Evolutionary conservation across 2,113 vertebrate genomes (phyloP), one percentile per base, ranked within the genome.

Genomic region (Paratilapia polleni): DNA sequence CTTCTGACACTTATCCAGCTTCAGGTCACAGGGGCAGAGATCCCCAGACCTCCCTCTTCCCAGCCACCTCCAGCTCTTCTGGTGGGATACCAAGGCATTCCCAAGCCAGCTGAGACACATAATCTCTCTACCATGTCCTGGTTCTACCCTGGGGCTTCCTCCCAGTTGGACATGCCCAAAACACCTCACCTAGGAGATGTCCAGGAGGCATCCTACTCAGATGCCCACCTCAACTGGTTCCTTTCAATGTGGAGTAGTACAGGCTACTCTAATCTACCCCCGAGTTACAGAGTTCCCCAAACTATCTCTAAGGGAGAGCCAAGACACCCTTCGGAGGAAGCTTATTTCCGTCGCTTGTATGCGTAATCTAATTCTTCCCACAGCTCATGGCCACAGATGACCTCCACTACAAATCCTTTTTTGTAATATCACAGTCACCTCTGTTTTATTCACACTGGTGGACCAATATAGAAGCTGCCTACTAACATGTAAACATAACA

Each of bases 361-460:
- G 28, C 2, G 15, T 57, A 34, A 6, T 38, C 15, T 13, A 70
- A n/a, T 34, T 73, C 0, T 5, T 54, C 47, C 19, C 52, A 54
- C 11, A 52, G 43, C 11, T 47, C 8, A n/a, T 34, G 28, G 28
- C 2, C 28, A 62, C 12, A 62, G 5, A 62, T 20, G 3, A 26
- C 60, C 60, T 24, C n/a, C 36, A 43, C 47, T 13, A 19, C 15
- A 68, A 52, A 68, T 10, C 41, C 64, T 19, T 68, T 61, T 49
- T 49, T 26, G 47, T 41, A 61, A 57, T 38, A 24, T 63, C 63
- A 78, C 41, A 62, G 22, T 78, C 79, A 63, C 60, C 38, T 49
- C 38, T 60, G 14, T 28, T 8, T 66, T 74, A 77, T 43, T 78
- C 13, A 79, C 63, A 63, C 43, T 31, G 68, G 63, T 75, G 76